Evolutionary conservation across 2,113 vertebrate species (phyloP), one percentile per base, ranked within the genome.

Genomic region (Heptranchias perlo): DNA sequence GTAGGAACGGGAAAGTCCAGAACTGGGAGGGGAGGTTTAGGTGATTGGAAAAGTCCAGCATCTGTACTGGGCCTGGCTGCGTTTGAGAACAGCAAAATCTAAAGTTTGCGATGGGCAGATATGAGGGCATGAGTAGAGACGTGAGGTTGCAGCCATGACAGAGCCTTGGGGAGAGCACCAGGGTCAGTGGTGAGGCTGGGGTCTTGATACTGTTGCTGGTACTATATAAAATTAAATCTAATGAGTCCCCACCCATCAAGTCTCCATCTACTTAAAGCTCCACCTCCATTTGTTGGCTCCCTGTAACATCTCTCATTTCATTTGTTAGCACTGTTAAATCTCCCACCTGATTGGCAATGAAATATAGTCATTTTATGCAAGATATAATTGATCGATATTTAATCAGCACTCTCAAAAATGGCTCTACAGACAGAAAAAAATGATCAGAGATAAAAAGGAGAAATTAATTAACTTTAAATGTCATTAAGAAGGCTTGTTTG

Each of bases 381-480:
- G 76, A 92, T 61, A 61, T 58, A 92, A 61, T 28, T 61, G 35
- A 92, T 61, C 3, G 49, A 52, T 54, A 13, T 28, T 89, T 28
- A 89, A 52, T 54, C 3, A 58, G 28, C 87, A 91, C 14, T 11
- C 87, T 61, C 25, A 61, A 0, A 4, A 92, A 35, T 58, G 49
- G 11, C 89, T 7, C 54, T 35, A 6, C 4, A 3, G 52, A 92
- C 84, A n/a, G 31, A 92, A 31, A 92, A 0, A 61, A 61, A 58
- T 58, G 89, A 61, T 61, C 54, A n/a, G 89, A 92, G 54, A 92
- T n/a, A 92, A 21, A 92, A n/a, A 16, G 28, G 31, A 61, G 14
- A 92, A 61, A 92, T 92, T 61, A 92, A 92, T 92, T 62, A 92
- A 92, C 35, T 61, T 92, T 13, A 31, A 89, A 54, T 54, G 31